Conservation (phyloP, 2,888 invertebrate genomes). For the Mystacides longicornis region DNA sequence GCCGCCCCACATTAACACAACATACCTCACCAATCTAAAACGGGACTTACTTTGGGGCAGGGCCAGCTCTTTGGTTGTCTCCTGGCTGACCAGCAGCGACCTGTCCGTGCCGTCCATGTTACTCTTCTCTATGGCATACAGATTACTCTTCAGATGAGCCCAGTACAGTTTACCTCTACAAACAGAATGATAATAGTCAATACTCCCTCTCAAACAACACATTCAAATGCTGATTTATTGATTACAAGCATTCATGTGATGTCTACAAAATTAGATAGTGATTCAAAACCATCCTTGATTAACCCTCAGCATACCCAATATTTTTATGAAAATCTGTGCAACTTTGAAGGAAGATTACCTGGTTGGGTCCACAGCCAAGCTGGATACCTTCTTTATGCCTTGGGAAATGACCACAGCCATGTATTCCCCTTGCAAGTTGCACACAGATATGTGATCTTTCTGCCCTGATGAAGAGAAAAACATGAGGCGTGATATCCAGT, state of each 20-base stretch:
- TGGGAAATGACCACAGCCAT: conserved; percentile 41
- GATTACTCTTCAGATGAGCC: conserved; percentile 42
- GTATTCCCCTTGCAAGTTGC: conserved; percentile 66
- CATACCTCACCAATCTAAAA: too few relatives aligned
- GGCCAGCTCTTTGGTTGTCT: conserved; percentile 30
- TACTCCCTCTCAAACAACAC: too few relatives aligned
- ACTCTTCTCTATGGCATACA: conserved; percentile 51
- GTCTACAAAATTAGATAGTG: too few relatives aligned
- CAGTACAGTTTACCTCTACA: conserved; percentile 50
- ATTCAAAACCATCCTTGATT: too few relatives aligned
- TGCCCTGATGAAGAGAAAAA: conserved; percentile 59
- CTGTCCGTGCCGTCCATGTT: conserved; percentile 58
- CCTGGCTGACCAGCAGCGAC: conserved; percentile 29
- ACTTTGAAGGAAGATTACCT: conserved; percentile 1
- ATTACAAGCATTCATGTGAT: too few relatives aligned
- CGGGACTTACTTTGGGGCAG: conserved; percentile 31
- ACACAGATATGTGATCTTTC: conserved; percentile 55
- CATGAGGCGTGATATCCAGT: conserved; percentile 72
- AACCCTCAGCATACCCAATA: too few relatives aligned
- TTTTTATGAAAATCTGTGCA: too few relatives aligned
- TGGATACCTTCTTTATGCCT: conserved; percentile 46
- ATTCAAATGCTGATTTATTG: too few relatives aligned
- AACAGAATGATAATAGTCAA: too few relatives aligned
- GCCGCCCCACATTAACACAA: too few relatives aligned
- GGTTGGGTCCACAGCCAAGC: conserved; percentile 65